Evolutionary conservation across 2,888 invertebrate species (phyloP), one percentile per base, ranked within the genome.

Genomic region (Halictus ligatus): DNA sequence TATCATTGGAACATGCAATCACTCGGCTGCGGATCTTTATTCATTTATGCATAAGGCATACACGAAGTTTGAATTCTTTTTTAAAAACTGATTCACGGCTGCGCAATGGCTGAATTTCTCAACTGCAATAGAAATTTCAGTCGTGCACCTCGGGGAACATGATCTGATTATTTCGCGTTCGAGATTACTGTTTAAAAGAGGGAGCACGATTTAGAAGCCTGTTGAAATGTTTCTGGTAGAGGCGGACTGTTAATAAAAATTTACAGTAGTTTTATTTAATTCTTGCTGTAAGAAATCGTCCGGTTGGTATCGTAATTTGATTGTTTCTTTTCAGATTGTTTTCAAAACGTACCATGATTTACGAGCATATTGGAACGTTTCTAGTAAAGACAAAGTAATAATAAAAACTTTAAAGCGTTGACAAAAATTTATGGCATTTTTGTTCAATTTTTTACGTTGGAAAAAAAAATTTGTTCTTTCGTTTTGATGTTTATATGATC

Each of bases 91-190:
- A 64, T 64, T 64, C 64, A 29, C 29, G 29, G 64, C 25, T 64
- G 64, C 54, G 54, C 50, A 54, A 54, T 54, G 21, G 21, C 50
- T 54, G 54, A 54, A 54, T 54, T 54, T 54, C 54, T n/a, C 54
- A 54, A 54, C 54, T 54, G 54, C 54, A 54, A 64, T 64, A 64
- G 64, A 29, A 69, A 69, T 69, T 69, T 13, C 35, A 21, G 40
- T 18, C 35, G 35, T 21, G 67, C 15, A 15, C 67, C 29, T 29
- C 64, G 64, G 2, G 15, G 13, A 29, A 29, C 12, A 64, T 29
- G 15, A 64, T 64, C 64, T 64, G 29, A 64, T 64, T 29, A 64
- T 15, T 29, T 64, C 43, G 43, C 8, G 8, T 8, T 35, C 43
- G 43, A 43, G 43, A 43, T 43, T 8, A 43, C 43, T 43, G 1